Base-by-base conservation (phyloP, 2,113 vertebrate species). In the Oceanites oceanicus region DNA sequence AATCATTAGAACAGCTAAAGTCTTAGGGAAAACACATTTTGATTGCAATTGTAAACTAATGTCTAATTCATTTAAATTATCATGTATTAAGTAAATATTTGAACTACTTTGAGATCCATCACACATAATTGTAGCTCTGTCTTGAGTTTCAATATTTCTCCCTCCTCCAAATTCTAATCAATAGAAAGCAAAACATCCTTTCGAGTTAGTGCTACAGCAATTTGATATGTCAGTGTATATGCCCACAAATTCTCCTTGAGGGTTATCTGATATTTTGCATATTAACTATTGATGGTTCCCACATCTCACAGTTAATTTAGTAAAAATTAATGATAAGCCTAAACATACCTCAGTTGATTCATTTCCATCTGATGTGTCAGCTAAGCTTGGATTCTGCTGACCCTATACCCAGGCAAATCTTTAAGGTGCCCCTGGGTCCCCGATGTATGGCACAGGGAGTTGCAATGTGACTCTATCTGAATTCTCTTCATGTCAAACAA, bases 51-150 rank as follows among this genome's bases (percentile, higher is more conserved):
- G 93, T 86, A 94, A 96, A 71, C 65, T 95, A 92, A 86, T 82
- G 71, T 84, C 96, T 96, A 85, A 86, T 94, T 97, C 94, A 91
- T 70, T 90, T 59, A 96, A 97, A 97, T 95, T 94, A 95, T 66
- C 52, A 42, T 49, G 59, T 83, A 96, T 96, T 95, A 96, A 97
- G 95, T 95, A 96, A 96, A 97, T 97, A 96, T 97, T 97, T 97
- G 38, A 97, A 91, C 84, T 94, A 50, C 73, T 94, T 90, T 66
- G 80, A 91, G 80, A 97, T 94, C 86, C 67, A 82, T 88, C 74
- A 88, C 44, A 73, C 42, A 66, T 94, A 97, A 93, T 94, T 95
- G 91, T 91, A 97, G 86, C 40, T 94, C 61, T 91, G 16, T 66
- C 73, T 95, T 93, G 59, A 86, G 40, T 67, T 79, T 87, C 92